These are phyloP conservation scores for Hermaeophaga mercurialis DNA, from an alignment of 2,888 invertebrate species.

Conservation along the genomic window DNA sequence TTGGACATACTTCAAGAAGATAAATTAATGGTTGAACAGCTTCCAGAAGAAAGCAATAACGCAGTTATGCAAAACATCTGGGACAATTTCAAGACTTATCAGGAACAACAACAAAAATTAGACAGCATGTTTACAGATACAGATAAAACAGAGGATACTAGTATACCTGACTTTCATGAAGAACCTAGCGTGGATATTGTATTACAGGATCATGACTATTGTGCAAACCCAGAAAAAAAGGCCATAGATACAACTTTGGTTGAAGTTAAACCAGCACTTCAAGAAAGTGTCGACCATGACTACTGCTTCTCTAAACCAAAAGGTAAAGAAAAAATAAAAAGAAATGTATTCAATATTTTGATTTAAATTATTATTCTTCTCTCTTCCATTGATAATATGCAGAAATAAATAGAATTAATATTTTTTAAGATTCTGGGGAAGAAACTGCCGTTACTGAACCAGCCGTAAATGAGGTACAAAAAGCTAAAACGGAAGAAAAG, in stretches of 20 bases:
- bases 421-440: conserved; percentile 13
- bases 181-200: conserved; percentile 47
- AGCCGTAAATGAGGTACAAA: conserved; percentile 20
- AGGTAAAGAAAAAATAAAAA: too few species aligned
- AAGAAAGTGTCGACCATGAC: conserved; percentile 57
- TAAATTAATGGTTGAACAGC: conserved; percentile 48
- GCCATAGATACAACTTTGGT: conserved; percentile 42
- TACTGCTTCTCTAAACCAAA: conserved; percentile 49
- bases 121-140: conserved; percentile 46
- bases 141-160: conserved; percentile 31
- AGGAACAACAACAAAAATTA: conserved; percentile 69
- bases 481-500: conserved; percentile 52
- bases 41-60: conserved; percentile 33
- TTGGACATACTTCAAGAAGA: conserved; percentile 35
- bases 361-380: too few species aligned
- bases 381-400: too few species aligned
- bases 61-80: conserved; percentile 68
- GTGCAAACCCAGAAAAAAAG: conserved; percentile 56
- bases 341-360: too few species aligned
- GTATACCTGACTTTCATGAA: conserved; percentile 24
- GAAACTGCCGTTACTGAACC: conserved; percentile 27
- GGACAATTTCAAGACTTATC: conserved; percentile 78
- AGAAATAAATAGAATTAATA: too few species aligned
- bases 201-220: conserved; percentile 76
- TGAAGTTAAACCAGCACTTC: conserved; percentile 54